Percentiles rank a stretch among this genome's conserved stretches.
Evolutionary conservation across 2,797 vertebrate genomes (phyloP).

Genomic region (Vultur gryphus): DNA sequence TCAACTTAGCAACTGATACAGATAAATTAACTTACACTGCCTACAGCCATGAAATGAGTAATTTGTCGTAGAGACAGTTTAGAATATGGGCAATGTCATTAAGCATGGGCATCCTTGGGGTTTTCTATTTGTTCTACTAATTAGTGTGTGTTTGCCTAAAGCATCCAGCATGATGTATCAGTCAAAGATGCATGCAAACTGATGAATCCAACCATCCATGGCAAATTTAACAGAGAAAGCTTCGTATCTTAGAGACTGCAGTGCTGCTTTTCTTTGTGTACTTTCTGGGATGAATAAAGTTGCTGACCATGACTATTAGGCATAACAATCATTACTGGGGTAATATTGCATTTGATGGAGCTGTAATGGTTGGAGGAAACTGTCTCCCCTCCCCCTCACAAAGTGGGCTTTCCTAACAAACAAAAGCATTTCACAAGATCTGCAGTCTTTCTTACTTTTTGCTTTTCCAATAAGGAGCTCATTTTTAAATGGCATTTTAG

Average conservation of each 20-base stretch:
- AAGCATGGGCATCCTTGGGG: conserved; percentile 55
- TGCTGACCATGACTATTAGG: conserved; percentile 6
- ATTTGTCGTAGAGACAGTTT: conserved; percentile 26
- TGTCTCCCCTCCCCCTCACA: background rate
- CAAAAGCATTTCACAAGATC: background rate
- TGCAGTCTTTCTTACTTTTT: background rate
- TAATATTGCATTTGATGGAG: conserved; percentile 11
- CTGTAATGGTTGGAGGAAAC: background rate
- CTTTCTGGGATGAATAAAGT: background rate
- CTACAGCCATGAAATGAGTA: conserved; percentile 60
- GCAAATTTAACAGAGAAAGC: conserved; percentile 50
- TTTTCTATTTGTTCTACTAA: conserved; percentile 73
- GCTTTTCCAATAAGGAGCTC: background rate
- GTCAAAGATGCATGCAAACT: conserved; percentile 52
- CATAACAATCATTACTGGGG: background rate
- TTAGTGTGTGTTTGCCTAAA: conserved; percentile 68
- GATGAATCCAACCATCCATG: conserved; percentile 66
- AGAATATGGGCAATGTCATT: conserved; percentile 39
- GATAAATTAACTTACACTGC: conserved; percentile 60
- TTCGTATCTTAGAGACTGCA: background rate
- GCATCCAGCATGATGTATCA: conserved; percentile 56
- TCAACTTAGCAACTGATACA: conserved; percentile 39
- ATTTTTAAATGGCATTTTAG: background rate
- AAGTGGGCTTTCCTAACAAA: background rate
- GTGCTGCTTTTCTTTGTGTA: background rate